A percentile compares a stretch with the other conserved stretches of the same genome.
Evolutionary conservation across 1,140 invertebrate species (phyloP).

Genomic region (Temnothorax longispinosus): DNA sequence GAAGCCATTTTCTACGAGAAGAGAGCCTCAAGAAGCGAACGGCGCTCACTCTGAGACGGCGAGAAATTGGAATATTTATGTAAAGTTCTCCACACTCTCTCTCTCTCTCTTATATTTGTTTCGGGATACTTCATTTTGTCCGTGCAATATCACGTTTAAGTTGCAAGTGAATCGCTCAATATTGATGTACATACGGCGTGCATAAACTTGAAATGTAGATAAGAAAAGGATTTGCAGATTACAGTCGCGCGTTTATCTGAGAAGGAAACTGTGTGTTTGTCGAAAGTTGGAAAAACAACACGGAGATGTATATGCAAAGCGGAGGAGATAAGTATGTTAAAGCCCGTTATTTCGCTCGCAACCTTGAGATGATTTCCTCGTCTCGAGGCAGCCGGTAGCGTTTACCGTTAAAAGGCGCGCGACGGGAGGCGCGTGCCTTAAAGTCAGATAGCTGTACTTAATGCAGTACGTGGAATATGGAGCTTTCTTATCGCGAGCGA

Average conservation of each 20-base stretch:
- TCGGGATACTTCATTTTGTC: not conserved
- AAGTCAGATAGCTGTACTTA: not conserved
- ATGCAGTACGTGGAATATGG: conserved; percentile 19
- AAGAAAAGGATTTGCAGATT: not conserved
- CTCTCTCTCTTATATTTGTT: not conserved
- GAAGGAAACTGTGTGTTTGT: not conserved
- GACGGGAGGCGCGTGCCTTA: not conserved
- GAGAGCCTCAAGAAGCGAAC: not conserved
- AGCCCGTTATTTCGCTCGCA: not conserved
- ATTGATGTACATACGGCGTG: not conserved
- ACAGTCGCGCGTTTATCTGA: not conserved
- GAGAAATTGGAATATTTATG: conserved; percentile 21
- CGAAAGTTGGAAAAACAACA: not conserved
- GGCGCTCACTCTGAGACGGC: not conserved
- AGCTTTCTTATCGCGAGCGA: not conserved
- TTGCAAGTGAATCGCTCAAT: not conserved
- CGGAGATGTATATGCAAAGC: conserved; percentile 8
- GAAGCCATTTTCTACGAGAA: not conserved
- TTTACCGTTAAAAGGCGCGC: conserved; percentile 12
- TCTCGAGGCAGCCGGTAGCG: not conserved
- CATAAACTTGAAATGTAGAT: not conserved
- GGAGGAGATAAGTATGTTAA: conserved; percentile 25
- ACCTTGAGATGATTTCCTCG: conserved; percentile 23
- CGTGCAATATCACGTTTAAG: not conserved
- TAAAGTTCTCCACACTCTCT: not conserved